Evolutionary conservation across 2,888 invertebrate genomes (phyloP), one percentile per base, ranked within the genome.

Genomic region (Diarsia mendica): DNA sequence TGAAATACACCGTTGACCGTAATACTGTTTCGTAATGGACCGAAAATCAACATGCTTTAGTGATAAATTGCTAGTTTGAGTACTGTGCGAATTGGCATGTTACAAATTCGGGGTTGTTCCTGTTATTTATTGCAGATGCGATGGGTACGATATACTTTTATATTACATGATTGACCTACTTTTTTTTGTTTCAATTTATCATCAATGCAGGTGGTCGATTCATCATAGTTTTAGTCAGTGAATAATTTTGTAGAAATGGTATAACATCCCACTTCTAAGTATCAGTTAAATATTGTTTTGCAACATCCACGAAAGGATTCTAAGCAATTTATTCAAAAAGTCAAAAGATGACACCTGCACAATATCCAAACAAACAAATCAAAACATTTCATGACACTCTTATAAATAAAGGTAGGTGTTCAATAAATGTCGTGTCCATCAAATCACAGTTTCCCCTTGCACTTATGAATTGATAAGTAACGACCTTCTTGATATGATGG

Each of bases 401-500:
- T 15, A 15, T 5, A 65, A 72, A 72, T 61, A 51, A 61, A 65
- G 60, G 39, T 46, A 23, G 44, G 39, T 46, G 64, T 72, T 28
- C 39, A 64, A 64, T 44, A 67, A 53, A 84, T 48, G 53, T 48
- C 39, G 48, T 67, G 67, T 67, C 74, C 61, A 75, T 85, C 72
- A 80, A 77, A 77, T 77, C 49, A 72, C n/a, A 76, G 58, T 74
- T 83, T 85, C 68, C 89, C 87, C 83, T 87, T 87, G 82, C 87
- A 82, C 85, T 85, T 85, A 82, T 89, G 88, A 89, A 88, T 89
- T 87, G 81, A 87, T 89, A 89, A 88, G 61, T 61, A 82, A 76
- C 85, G 90, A 89, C 93, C 93, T 93, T 91, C 90, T 90, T 83
- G 83, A 84, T 88, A 83, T 84, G 84, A 82, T 82, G 87, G 88